A percentile compares a stretch with the other conserved stretches of the same genome.
Conservation (phyloP, 2,113 vertebrate genomes). For the Sorex araneus region DNA sequence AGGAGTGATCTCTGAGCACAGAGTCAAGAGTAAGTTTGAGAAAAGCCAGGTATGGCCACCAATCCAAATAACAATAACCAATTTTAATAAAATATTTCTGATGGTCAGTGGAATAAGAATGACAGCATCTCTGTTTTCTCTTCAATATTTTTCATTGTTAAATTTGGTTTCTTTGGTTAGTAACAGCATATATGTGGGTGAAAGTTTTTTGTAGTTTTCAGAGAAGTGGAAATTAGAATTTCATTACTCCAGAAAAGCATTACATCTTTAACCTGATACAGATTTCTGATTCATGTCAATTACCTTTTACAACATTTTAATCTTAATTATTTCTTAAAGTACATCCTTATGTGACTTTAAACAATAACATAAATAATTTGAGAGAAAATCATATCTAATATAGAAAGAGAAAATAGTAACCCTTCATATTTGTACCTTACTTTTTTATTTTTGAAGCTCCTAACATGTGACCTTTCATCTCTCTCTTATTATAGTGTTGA, state of each 20-base stretch:
- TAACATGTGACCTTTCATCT: background rate
- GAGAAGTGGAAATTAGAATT: background rate
- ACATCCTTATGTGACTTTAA: constrained; percentile 17
- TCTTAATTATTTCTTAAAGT: constrained; percentile 17
- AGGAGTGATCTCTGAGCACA: too few species aligned
- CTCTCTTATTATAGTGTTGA: background rate
- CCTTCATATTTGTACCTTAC: background rate
- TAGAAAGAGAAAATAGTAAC: background rate
- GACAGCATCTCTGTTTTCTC: background rate
- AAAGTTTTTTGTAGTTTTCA: background rate
- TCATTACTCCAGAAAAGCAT: background rate
- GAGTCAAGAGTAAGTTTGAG: too few species aligned
- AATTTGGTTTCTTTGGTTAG: background rate
- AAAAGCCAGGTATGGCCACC: too few species aligned
- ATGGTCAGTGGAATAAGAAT: background rate
- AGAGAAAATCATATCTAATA: constrained; percentile 2
- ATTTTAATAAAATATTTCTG: background rate
- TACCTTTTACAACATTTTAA: background rate
- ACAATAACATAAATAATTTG: background rate
- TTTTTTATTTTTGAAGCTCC: background rate
- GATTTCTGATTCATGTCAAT: constrained; percentile 19
- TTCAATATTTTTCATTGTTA: background rate
- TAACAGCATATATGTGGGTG: background rate
- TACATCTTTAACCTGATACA: background rate
- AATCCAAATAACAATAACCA: too few species aligned